Percentiles rank a stretch among this genome's conserved stretches.
These are phyloP conservation scores for Panagrolaimus sp. DNA, from an alignment of 1,140 invertebrate species.

Conservation along the genomic window DNA sequence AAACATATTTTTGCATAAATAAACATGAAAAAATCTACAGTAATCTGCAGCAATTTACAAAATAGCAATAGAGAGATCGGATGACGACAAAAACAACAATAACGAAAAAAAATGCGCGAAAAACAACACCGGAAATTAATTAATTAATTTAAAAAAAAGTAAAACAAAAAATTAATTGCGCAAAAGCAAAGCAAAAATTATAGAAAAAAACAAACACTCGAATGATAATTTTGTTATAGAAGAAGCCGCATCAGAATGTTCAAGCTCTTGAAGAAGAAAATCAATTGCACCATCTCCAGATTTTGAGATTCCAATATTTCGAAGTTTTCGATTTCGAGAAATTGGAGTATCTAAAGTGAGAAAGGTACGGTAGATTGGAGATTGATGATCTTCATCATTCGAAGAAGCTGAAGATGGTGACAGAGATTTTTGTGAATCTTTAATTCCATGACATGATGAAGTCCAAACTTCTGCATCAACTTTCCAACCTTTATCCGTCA, in stretches of 20 bases:
- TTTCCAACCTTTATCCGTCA: slow-evolving; percentile 51
- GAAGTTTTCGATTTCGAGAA: slow-evolving; percentile 34
- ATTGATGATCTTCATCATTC: slow-evolving; percentile 4
- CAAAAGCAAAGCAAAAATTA: too few relatives aligned
- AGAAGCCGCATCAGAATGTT: slow-evolving; percentile 17
- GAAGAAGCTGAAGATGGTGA: slow-evolving; percentile 17
- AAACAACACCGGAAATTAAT: too few relatives aligned
- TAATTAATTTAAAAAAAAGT: too few relatives aligned
- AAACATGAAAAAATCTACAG: too few relatives aligned
- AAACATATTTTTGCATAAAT: too few relatives aligned
- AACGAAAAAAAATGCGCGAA: too few relatives aligned
- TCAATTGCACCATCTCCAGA: slow-evolving; percentile 53
- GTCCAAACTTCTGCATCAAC: slow-evolving; percentile 53
- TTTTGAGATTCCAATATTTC: slow-evolving; percentile 51
- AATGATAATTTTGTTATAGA: too few relatives aligned
- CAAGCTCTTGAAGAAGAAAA: slow-evolving; percentile 47
- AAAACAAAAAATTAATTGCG: too few relatives aligned
- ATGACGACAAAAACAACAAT: too few relatives aligned
- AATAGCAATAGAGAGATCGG: too few relatives aligned
- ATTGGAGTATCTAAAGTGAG: slow-evolving; percentile 48
- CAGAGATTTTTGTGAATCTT: background rate
- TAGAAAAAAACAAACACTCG: too few relatives aligned
- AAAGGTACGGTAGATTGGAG: slow-evolving; percentile 39
- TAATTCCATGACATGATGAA: slow-evolving; percentile 29
- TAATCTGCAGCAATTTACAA: too few relatives aligned